Conservation (phyloP, 2,888 invertebrate species). For the Acrobasis repandana region DNA sequence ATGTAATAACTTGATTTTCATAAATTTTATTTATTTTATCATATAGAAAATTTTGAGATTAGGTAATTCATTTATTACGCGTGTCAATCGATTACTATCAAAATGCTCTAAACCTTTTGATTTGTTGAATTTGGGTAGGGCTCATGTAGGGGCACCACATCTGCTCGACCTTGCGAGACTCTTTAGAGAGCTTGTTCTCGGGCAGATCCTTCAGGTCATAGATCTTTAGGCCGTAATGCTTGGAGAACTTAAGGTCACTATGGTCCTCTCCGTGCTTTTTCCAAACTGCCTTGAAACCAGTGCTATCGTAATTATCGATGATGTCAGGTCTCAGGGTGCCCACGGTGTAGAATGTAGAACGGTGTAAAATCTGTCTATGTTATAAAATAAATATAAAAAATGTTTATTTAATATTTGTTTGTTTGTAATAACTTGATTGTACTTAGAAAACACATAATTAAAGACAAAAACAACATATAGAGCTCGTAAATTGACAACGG, state of each 20-base stretch:
- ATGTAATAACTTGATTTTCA: too few species aligned
- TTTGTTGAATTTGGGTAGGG: conserved; percentile 39
- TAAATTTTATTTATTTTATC: too few species aligned
- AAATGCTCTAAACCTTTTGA: conserved; percentile 21
- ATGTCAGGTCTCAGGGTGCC: conserved; percentile 62
- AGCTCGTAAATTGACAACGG: too few species aligned
- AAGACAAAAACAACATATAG: too few species aligned
- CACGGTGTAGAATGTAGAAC: conserved; percentile 64
- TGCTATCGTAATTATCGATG: conserved; percentile 60
- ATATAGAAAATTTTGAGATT: too few species aligned
- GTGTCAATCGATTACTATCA: not conserved
- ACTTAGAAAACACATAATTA: too few species aligned
- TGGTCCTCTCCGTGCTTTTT: conserved; percentile 44
- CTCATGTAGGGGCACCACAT: conserved; percentile 73
- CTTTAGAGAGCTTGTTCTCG: conserved; percentile 37
- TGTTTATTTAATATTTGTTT: not conserved
- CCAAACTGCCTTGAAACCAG: conserved; percentile 50
- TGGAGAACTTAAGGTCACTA: conserved; percentile 50
- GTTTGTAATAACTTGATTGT: too few species aligned
- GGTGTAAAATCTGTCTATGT: conserved; percentile 73
- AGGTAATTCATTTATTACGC: not conserved
- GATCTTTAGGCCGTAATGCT: conserved; percentile 45
- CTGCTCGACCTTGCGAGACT: conserved; percentile 44
- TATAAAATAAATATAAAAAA: conserved; percentile 8
- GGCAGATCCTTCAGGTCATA: conserved; percentile 37